Conservation (phyloP, 2,113 vertebrate genomes). For the Pterophyllum scalare region DNA sequence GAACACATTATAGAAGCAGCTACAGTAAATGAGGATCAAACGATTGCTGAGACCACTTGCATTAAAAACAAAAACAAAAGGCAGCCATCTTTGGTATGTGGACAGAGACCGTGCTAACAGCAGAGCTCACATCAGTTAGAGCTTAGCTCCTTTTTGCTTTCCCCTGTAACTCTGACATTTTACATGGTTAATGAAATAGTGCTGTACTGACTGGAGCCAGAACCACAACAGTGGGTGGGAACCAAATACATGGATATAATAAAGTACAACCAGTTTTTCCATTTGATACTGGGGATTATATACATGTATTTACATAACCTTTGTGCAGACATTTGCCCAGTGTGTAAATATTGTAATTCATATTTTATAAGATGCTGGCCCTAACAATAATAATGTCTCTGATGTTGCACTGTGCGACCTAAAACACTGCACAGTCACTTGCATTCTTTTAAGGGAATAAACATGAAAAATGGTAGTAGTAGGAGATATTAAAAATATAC, state of each 20-base stretch:
- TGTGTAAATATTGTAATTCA: constrained; percentile 64
- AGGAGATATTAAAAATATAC: constrained; percentile 9
- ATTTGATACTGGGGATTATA: constrained; percentile 20
- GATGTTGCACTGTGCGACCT: constrained; percentile 8
- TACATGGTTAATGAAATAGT: neutral
- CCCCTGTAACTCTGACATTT: constrained; percentile 19
- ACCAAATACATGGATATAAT: constrained; percentile 20
- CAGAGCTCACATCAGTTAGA: neutral
- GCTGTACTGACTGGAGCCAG: constrained; percentile 26
- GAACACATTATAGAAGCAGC: constrained; percentile 52
- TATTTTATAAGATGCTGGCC: constrained; percentile 30
- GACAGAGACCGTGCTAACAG: constrained; percentile 25
- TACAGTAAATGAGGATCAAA: constrained; percentile 45
- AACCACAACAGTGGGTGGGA: constrained; percentile 6
- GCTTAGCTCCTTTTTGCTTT: neutral
- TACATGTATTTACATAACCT: constrained; percentile 48
- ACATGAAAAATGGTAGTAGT: neutral
- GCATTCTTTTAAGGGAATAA: constrained; percentile 3
- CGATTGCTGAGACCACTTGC: constrained; percentile 20
- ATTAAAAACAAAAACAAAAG: constrained; percentile 32
- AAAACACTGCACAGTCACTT: constrained; percentile 16
- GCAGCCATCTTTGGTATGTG: constrained; percentile 61
- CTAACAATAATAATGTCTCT: constrained; percentile 41
- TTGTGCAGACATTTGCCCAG: constrained; percentile 48
- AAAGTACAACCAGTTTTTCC: constrained; percentile 14